Evolutionary conservation across 2,113 vertebrate genomes (phyloP).

Genomic region (Rhinopomastus cyanomelas): DNA sequence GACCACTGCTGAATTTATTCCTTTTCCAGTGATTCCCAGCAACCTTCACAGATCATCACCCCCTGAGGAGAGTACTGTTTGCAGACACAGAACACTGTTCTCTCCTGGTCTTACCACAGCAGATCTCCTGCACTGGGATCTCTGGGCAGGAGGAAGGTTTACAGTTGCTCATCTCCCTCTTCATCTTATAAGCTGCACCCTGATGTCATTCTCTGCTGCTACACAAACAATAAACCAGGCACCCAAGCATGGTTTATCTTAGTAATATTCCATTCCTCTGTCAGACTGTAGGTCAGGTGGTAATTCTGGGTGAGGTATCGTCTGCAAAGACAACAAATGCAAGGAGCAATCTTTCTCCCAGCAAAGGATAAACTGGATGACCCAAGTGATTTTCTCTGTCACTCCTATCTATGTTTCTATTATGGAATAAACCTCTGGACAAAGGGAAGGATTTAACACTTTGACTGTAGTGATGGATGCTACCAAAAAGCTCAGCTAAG

Average conservation of each 20-base stretch:
- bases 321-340: slow-evolving; percentile 39
- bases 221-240: not conserved
- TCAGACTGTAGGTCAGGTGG: slow-evolving; percentile 9
- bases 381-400: slow-evolving; percentile 30
- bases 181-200: not conserved
- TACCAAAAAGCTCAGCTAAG: not conserved
- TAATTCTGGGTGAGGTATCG: slow-evolving; percentile 13
- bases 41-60: not conserved
- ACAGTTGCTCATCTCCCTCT: not conserved
- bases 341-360: slow-evolving; percentile 11
- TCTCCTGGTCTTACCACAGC: not conserved
- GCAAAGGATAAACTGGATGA: slow-evolving; percentile 12
- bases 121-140: not conserved
- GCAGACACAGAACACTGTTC: not conserved
- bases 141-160: not conserved
- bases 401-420: not conserved
- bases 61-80: not conserved
- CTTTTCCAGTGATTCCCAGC: not conserved
- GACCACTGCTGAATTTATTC: not conserved
- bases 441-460: slow-evolving; percentile 27
- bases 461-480: not conserved
- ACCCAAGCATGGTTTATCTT: not conserved
- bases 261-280: slow-evolving; percentile 24
- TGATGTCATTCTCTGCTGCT: not conserved
- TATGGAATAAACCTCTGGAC: not conserved